These are phyloP conservation scores for Leptoclinus maculatus DNA, from an alignment of 2,797 vertebrate genomes.

Conservation along the genomic window DNA sequence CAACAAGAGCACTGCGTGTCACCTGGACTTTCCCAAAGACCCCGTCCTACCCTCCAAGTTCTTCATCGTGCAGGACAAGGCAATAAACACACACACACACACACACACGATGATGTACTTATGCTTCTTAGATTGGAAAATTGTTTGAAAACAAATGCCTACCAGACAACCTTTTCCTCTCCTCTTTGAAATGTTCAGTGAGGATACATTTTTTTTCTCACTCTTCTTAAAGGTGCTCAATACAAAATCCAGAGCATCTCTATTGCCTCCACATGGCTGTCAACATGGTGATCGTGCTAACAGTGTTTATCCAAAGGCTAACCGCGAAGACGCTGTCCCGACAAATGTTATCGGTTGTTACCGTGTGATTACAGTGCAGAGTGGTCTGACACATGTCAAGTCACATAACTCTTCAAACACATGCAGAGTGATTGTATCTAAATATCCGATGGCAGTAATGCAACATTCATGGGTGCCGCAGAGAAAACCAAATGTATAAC, in stretches of 20 bases:
- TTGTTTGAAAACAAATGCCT: not conserved
- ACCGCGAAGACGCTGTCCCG: no score
- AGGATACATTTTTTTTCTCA: not conserved
- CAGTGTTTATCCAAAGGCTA: no score
- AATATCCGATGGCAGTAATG: not conserved
- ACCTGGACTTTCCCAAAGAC: conserved; percentile 95
- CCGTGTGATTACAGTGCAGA: no score
- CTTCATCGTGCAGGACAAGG: conserved; percentile 97
- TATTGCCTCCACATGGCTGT: no score
- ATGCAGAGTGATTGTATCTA: not conserved
- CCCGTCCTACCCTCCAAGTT: conserved; percentile 95
- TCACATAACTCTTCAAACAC: not conserved
- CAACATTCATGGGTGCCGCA: not conserved
- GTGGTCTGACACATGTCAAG: no score
- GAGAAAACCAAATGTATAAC: not conserved
- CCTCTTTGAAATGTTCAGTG: not conserved
- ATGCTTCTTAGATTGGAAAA: not conserved
- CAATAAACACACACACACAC: conserved; percentile 53
- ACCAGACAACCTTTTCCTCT: not conserved
- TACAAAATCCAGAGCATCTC: not conserved
- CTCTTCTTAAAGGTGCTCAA: not conserved
- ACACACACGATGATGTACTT: not conserved
- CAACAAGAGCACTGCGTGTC: conserved; percentile 97
- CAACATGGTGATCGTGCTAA: no score
- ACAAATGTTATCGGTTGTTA: not conserved